These are phyloP conservation scores for Saturnia pavonia DNA, from an alignment of 2,888 invertebrate species.

Conservation along the genomic window DNA sequence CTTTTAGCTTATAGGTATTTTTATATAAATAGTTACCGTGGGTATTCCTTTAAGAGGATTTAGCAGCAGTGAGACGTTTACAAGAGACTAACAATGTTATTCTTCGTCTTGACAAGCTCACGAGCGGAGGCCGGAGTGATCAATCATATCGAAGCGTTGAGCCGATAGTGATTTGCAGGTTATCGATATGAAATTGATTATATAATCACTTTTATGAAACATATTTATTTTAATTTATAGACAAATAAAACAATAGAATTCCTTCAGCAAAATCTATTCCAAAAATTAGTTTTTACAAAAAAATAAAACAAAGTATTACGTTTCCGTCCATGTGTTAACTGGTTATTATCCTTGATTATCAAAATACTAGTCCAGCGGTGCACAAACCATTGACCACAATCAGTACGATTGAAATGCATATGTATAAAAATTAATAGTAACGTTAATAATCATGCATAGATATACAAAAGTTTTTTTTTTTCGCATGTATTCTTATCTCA, in stretches of 20 bases:
- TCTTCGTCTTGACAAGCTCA: constrained; percentile 73
- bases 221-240: background rate
- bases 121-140: constrained; percentile 60
- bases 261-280: background rate
- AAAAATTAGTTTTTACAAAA: background rate
- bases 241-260: too few species aligned
- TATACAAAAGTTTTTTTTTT: too few species aligned
- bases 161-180: constrained; percentile 41
- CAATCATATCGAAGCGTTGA: constrained; percentile 70
- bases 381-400: too few species aligned
- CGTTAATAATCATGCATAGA: too few species aligned
- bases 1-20: background rate
- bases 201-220: constrained; percentile 19
- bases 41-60: constrained; percentile 60
- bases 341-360: too few species aligned
- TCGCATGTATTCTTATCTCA: too few species aligned
- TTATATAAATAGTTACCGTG: background rate
- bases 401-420: too few species aligned
- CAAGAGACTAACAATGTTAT: constrained; percentile 78
- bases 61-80: constrained; percentile 69
- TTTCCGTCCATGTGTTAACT: background rate
- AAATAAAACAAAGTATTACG: background rate
- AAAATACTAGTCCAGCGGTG: too few species aligned
- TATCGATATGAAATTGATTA: constrained; percentile 45
- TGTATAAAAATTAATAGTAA: too few species aligned